These are phyloP conservation scores for Epinephelus fuscoguttatus DNA, from an alignment of 2,113 vertebrate genomes.

Conservation along the genomic window DNA sequence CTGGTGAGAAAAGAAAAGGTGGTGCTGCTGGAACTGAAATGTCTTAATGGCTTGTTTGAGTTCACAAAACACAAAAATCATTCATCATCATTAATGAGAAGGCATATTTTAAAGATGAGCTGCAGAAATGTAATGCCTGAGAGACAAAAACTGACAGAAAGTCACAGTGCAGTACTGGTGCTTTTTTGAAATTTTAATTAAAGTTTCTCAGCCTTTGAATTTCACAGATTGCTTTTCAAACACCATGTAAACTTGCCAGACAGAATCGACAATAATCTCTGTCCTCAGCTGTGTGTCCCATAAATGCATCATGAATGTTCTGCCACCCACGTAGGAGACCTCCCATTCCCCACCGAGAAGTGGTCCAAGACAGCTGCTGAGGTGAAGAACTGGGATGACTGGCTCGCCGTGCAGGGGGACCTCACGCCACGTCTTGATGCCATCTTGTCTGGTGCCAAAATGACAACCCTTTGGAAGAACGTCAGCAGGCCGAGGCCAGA, in stretches of 20 bases:
- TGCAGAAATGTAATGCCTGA: conserved; percentile 19
- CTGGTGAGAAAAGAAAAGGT: conserved; percentile 83
- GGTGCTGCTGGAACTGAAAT: conserved; percentile 4
- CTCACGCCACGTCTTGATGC: conserved; percentile 82
- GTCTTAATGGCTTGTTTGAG: conserved; percentile 14
- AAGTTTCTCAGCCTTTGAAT: conserved; percentile 22
- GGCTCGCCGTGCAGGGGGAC: conserved; percentile 89
- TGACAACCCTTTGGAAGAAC: conserved; percentile 91
- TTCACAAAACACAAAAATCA: conserved; percentile 18
- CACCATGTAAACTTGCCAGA: background rate
- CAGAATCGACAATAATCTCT: background rate
- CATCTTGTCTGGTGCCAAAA: conserved; percentile 84
- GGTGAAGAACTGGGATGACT: conserved; percentile 88
- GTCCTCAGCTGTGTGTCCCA: background rate
- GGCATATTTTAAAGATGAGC: conserved; percentile 40
- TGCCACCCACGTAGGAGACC: conserved; percentile 72
- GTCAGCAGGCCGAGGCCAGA: conserved; percentile 85
- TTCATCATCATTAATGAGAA: conserved; percentile 32
- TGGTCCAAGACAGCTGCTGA: conserved; percentile 83
- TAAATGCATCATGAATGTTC: background rate
- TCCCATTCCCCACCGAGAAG: conserved; percentile 79
- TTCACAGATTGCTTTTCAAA: conserved; percentile 26
- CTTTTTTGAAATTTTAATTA: conserved; percentile 36
- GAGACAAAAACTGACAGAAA: conserved; percentile 34
- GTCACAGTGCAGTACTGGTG: background rate